Evolutionary conservation across 2,888 invertebrate genomes (phyloP).

Genomic region (Drosophila hamatofila): DNA sequence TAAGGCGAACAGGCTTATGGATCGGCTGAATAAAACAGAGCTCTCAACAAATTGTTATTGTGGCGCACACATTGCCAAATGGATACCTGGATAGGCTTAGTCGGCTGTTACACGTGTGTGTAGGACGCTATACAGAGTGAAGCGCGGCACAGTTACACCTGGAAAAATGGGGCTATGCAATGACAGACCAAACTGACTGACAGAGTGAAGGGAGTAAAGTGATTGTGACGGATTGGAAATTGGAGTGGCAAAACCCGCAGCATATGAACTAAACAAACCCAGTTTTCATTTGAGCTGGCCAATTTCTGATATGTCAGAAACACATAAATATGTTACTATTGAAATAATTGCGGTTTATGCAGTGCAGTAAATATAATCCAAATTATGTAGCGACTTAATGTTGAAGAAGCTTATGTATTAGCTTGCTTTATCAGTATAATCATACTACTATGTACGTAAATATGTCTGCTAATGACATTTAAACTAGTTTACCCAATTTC

Average conservation of each 20-base stretch:
- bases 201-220: constrained; percentile 35
- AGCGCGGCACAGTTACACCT: constrained; percentile 8
- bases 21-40: constrained; percentile 21
- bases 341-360: no score
- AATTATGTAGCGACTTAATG: no score
- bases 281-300: not conserved
- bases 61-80: constrained; percentile 35
- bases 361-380: no score
- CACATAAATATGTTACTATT: not conserved
- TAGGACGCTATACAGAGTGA: not conserved
- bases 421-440: no score
- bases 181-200: constrained; percentile 31
- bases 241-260: constrained; percentile 42
- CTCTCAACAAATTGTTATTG: constrained; percentile 45
- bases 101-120: not conserved
- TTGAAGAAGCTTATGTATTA: no score
- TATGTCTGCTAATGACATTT: not conserved
- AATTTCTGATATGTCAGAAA: not conserved
- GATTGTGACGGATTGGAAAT: constrained; percentile 46
- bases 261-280: not conserved
- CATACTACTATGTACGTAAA: no score
- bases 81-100: constrained; percentile 34
- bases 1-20: constrained; percentile 36
- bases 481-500: not conserved
- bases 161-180: constrained; percentile 4